Conservation (phyloP, 2,888 invertebrate genomes). For the Onchidella celtica region DNA sequence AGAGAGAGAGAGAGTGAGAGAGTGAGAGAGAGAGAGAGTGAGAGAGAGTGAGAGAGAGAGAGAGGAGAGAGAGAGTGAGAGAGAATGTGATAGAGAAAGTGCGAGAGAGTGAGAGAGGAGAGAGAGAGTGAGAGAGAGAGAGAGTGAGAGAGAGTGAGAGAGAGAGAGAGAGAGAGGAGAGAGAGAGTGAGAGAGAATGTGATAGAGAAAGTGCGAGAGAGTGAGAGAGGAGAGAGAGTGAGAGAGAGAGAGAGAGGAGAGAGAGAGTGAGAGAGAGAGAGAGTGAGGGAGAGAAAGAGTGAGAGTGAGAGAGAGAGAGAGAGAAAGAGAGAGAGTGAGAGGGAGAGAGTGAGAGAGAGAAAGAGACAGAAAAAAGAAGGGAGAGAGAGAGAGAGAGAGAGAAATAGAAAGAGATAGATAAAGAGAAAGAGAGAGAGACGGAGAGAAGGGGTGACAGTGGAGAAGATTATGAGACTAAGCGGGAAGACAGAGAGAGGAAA, state of each 20-base stretch:
- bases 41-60: conserved; percentile 11
- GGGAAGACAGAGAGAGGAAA: neutral
- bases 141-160: neutral
- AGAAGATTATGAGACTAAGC: neutral
- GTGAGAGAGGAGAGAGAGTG: neutral
- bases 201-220: no score
- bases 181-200: neutral
- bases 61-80: neutral
- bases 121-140: conserved; percentile 4
- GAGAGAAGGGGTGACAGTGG: neutral
- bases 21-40: neutral
- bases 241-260: neutral
- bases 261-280: neutral
- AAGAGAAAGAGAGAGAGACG: neutral
- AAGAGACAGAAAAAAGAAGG: no score
- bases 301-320: neutral
- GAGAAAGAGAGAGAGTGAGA: neutral
- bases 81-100: neutral
- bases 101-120: neutral
- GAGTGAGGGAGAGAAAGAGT: neutral
- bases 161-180: neutral
- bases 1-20: neutral
- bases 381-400: no score
- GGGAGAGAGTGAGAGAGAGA: no score
- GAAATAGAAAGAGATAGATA: no score